Evolutionary conservation across 2,888 invertebrate species (phyloP).

Genomic region (Pseudolycoriella hygida): DNA sequence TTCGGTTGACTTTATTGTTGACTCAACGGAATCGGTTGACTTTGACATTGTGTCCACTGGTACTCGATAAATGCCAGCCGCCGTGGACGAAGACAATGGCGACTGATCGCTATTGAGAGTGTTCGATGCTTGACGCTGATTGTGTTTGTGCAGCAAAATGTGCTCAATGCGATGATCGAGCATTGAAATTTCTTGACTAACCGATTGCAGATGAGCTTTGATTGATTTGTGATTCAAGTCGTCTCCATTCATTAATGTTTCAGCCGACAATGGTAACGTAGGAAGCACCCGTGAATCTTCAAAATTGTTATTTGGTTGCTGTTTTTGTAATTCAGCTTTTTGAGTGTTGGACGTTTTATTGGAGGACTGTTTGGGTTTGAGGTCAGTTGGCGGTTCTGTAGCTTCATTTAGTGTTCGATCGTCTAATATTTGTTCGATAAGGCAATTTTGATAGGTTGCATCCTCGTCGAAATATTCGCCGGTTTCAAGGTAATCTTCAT

Average conservation of each 20-base stretch:
- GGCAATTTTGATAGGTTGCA: constrained; percentile 19
- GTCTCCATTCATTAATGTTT: constrained; percentile 10
- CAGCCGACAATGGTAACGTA: too few species aligned
- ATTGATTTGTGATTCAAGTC: constrained; percentile 19
- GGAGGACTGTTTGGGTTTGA: constrained; percentile 8
- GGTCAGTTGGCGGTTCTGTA: constrained; percentile 11
- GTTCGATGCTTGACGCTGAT: background rate
- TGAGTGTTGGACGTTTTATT: background rate
- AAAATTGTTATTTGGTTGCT: constrained; percentile 4
- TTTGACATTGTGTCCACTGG: constrained; percentile 7
- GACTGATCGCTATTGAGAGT: background rate
- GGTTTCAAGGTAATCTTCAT: constrained; percentile 20
- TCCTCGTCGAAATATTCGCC: constrained; percentile 24
- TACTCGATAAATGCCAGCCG: constrained; percentile 6
- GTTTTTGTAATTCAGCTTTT: constrained; percentile 5
- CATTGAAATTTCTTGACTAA: constrained; percentile 35
- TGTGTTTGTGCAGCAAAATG: constrained; percentile 30
- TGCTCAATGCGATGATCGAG: constrained; percentile 39
- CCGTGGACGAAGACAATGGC: background rate
- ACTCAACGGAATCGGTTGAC: background rate
- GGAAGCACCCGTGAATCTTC: too few species aligned
- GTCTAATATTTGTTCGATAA: constrained; percentile 18
- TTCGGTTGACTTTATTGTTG: constrained; percentile 5
- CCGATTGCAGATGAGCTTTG: constrained; percentile 24
- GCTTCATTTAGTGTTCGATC: background rate